Conservation (phyloP, 2,888 invertebrate species). For the Pachydiplax longipennis region DNA sequence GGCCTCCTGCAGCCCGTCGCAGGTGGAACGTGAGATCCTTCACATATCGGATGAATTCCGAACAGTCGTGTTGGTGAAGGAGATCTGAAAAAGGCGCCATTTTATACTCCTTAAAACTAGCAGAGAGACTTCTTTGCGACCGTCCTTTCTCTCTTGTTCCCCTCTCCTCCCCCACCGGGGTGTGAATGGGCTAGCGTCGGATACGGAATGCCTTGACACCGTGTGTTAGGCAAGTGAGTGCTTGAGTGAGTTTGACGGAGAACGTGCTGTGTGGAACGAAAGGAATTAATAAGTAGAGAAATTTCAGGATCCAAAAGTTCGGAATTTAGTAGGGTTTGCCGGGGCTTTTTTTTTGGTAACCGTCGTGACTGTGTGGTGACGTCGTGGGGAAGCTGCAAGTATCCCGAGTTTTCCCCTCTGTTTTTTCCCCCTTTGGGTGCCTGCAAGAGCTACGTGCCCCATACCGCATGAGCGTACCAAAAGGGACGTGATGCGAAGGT, state of each 20-base stretch:
- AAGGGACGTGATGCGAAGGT: conserved; percentile 14
- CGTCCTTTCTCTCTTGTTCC: not conserved
- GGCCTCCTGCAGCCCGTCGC: not conserved
- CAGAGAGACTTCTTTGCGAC: not conserved
- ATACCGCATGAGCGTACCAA: not conserved
- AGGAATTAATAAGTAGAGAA: not conserved
- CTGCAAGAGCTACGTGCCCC: not conserved
- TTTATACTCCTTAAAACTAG: not conserved
- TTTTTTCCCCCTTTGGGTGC: not conserved
- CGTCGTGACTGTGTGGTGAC: not conserved
- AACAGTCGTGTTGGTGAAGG: not conserved
- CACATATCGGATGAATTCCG: not conserved
- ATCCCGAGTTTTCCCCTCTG: not conserved
- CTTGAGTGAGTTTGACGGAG: not conserved
- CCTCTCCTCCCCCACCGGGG: conserved; percentile 3
- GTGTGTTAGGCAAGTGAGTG: conserved; percentile 2
- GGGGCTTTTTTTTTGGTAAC: too few relatives aligned
- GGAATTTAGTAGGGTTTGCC: not conserved
- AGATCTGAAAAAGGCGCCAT: not conserved
- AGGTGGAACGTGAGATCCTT: not conserved
- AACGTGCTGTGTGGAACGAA: not conserved
- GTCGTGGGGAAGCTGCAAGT: not conserved
- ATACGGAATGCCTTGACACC: conserved; percentile 18
- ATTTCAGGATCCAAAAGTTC: not conserved
- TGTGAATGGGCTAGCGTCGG: conserved; percentile 40